A percentile compares a stretch with the other conserved stretches of the same genome.
Conservation (phyloP, 2,888 invertebrate species). For the Odontocerum albicorne region DNA sequence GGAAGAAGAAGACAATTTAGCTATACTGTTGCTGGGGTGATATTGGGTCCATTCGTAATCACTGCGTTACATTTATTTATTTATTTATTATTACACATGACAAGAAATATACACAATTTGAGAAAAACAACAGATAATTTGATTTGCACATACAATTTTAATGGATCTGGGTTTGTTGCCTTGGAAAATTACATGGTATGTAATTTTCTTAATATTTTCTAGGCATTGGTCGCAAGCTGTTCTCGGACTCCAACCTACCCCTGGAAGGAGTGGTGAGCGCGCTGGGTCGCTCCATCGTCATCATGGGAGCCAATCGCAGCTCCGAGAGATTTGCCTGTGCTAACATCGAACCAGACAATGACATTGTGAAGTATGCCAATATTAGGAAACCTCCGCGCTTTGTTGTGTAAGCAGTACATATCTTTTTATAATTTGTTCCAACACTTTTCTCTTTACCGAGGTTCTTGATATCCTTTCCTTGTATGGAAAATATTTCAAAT, state of each 20-base stretch:
- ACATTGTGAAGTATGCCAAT: constrained; percentile 87
- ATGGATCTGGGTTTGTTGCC: no score
- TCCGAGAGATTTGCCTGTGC: constrained; percentile 82
- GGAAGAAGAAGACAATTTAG: no score
- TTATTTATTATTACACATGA: no score
- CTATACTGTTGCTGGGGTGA: no score
- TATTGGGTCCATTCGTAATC: no score
- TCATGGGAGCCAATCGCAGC: constrained; percentile 74
- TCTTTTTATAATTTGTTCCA: no score
- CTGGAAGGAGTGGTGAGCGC: constrained; percentile 77
- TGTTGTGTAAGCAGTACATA: constrained; percentile 75
- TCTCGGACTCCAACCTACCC: constrained; percentile 86
- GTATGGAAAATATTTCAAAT: no score
- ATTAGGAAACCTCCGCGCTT: constrained; percentile 86
- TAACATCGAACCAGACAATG: constrained; percentile 87
- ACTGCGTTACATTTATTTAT: no score
- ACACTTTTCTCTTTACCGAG: neutral
- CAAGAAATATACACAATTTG: no score
- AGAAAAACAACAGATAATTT: no score
- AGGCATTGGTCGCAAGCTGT: constrained; percentile 73
- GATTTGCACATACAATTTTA: no score
- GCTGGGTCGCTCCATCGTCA: constrained; percentile 82
- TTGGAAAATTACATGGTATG: neutral
- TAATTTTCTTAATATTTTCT: constrained; percentile 14
- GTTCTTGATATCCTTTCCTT: neutral